phyloP scores from a whole-genome alignment of 2,797 vertebrate genomes.

The Heterohyrax brucei region DNA sequence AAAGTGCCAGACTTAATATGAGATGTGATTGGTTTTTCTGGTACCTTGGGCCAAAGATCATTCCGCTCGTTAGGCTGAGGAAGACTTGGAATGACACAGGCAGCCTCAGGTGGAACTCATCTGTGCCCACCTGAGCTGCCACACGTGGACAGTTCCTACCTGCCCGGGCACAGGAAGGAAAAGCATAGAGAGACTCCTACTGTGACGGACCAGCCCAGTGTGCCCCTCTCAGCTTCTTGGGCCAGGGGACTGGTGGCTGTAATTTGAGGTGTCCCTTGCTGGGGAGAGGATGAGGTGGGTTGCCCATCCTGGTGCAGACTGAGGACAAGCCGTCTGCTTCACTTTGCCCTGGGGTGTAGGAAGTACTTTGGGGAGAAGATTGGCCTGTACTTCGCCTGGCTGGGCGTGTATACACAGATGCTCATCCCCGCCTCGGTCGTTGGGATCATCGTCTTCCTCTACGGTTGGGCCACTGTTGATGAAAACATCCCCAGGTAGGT shows the following conservation, averaged over 20 bases:
- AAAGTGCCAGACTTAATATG: neutral
- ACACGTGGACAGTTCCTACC: fast-evolving
- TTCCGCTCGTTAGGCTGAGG: neutral
- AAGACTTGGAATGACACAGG: constrained; percentile 69
- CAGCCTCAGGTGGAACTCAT: constrained; percentile 13
- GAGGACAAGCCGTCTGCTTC: fast-evolving
- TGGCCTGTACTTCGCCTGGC: constrained; percentile 98
- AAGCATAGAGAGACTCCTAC: neutral
- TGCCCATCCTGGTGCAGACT: fast-evolving
- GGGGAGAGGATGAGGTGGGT: fast-evolving
- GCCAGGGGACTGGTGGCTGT: neutral
- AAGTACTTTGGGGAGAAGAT: constrained; percentile 99
- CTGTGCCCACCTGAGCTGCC: fast-evolving
- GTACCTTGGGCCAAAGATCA: constrained; percentile 34
- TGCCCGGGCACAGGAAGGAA: neutral
- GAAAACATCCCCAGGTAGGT: constrained; percentile 97
- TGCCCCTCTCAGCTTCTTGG: neutral
- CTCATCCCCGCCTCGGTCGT: constrained; percentile 97
- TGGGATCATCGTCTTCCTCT: constrained; percentile 97
- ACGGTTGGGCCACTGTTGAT: constrained; percentile 97
- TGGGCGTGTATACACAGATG: constrained; percentile 99
- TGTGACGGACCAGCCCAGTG: fast-evolving
- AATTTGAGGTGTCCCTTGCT: fast-evolving
- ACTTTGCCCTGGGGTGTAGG: constrained; percentile 88
- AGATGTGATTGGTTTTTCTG: constrained; percentile 3